These are phyloP conservation scores for Pelodytes ibericus DNA, from an alignment of 2,797 vertebrate species.

Conservation along the genomic window DNA sequence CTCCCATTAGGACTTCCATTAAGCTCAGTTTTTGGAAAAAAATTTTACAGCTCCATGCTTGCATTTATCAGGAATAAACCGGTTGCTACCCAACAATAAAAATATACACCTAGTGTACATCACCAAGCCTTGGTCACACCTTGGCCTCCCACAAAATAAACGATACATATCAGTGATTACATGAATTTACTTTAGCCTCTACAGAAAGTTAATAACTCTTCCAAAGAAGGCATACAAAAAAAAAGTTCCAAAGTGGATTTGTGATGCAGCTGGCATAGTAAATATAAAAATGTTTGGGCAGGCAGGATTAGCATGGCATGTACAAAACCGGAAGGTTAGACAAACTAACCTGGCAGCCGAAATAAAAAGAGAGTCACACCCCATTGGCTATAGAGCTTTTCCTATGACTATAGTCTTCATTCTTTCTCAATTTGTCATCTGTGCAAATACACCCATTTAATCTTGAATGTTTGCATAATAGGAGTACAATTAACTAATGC, in stretches of 20 bases:
- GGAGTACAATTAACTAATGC: background rate
- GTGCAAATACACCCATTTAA: slow-evolving; percentile 1
- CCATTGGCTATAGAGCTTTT: slow-evolving; percentile 14
- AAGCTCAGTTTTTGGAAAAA: background rate
- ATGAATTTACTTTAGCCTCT: background rate
- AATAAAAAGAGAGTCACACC: slow-evolving; percentile 28
- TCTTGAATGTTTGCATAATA: background rate
- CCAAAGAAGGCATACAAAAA: background rate
- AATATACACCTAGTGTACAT: background rate
- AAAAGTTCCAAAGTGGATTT: background rate
- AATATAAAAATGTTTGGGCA: background rate
- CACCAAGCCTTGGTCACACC: slow-evolving; percentile 17
- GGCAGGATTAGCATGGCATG: background rate
- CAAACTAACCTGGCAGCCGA: background rate
- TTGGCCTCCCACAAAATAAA: slow-evolving; percentile 34
- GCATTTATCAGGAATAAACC: background rate
- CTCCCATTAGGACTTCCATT: background rate
- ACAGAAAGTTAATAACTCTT: too few relatives aligned
- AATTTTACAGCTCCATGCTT: too few relatives aligned
- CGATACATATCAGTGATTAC: background rate
- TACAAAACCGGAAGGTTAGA: background rate
- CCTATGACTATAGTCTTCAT: slow-evolving; percentile 20
- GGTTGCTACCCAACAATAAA: background rate
- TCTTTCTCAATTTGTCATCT: slow-evolving; percentile 38
- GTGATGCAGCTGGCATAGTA: background rate